Evolutionary conservation across 2,888 invertebrate species (phyloP).

Genomic region (Selenia dentaria): DNA sequence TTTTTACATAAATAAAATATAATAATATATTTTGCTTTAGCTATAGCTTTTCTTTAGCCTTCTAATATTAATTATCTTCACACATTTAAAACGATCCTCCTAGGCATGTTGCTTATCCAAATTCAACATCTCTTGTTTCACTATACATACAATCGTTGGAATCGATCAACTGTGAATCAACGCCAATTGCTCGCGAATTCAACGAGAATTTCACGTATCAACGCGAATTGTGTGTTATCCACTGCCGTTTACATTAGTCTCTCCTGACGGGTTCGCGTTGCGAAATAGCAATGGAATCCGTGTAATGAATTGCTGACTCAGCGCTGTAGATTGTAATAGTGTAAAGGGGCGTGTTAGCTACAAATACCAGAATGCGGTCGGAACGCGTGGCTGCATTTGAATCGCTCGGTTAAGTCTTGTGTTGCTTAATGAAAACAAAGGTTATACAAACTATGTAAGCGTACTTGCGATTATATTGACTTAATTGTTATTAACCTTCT

Average conservation of each 20-base stretch:
- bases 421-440: constrained; percentile 21
- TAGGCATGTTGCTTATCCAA: not conserved
- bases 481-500: constrained; percentile 15
- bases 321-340: constrained; percentile 10
- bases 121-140: constrained; percentile 19
- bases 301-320: constrained; percentile 15
- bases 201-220: constrained; percentile 14
- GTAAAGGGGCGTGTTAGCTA: constrained; percentile 12
- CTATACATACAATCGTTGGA: constrained; percentile 15
- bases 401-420: constrained; percentile 14
- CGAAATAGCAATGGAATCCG: constrained; percentile 20
- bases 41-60: no score
- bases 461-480: constrained; percentile 5
- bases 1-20: no score
- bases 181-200: not conserved
- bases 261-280: constrained; percentile 16
- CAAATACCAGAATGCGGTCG: constrained; percentile 15
- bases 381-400: constrained; percentile 19
- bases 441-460: constrained; percentile 12
- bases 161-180: constrained; percentile 7
- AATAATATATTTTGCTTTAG: no score
- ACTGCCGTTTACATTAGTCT: constrained; percentile 23
- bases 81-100: no score
- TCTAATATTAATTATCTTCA: no score
- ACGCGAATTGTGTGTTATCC: constrained; percentile 21